Base-by-base conservation (phyloP, 2,113 vertebrate genomes). In the Festucalex cinctus region DNA sequence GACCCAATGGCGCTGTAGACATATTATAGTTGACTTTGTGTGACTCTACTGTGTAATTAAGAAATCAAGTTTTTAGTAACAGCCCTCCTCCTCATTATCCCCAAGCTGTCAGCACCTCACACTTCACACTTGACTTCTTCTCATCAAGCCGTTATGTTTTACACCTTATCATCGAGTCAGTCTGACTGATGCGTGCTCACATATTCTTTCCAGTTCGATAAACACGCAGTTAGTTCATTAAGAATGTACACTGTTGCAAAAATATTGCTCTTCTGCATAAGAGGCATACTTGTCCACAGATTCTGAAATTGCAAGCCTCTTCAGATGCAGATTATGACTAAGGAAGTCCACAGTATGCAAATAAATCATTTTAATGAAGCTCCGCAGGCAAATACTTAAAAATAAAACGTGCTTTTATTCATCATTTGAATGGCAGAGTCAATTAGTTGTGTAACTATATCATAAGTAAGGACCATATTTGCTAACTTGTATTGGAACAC, bases 21-120 rank as follows among this genome's bases (percentile, higher is more conserved):
- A 20, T 22, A n/a, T 20, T 6, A 39, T 8, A 6, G 3, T 5
- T 39, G 10, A 22, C 19, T 59, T 24, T 9, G 1, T 62, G 58
- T 36, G 35, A 39, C 57, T 5, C 35, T 14, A n/a, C 6, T 43
- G n/a, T 43, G 37, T 41, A 62, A 62, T 43, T 16, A 62, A 37
- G n/a, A 43, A 41, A 62, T 62, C 24, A 24, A 22, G 20, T 13
- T 62, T 41, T 62, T 24, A 8, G 2, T 12, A 7, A 62, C 59
- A 24, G 13, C 41, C 1, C 10, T 39, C 59, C 28, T 58, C 58
- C 59, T 62, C 37, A 43, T 62, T 62, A 41, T 62, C 59, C 12
- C 37, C 37, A 43, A 41, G 37, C 59, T 62, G 59, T 62, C n/a
- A 16, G 36, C 36, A 62, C 59, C 59, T 39, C 37, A 60, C 35